A percentile compares a stretch with the other conserved stretches of the same genome.
Conservation (phyloP, 2,113 vertebrate species). For the Stigmatopora argus region DNA sequence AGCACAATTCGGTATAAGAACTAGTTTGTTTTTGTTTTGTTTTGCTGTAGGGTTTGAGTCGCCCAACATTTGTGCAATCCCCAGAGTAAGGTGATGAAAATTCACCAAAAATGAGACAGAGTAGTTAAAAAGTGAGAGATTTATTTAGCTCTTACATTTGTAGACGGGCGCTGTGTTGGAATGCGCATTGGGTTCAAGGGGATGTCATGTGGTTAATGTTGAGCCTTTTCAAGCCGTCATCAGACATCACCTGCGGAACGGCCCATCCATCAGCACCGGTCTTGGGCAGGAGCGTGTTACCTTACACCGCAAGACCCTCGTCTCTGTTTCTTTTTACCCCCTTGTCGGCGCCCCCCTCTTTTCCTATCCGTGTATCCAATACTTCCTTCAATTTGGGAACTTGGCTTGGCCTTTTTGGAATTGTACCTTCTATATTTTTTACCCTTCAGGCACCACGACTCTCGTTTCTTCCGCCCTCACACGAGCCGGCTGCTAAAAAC, state of each 20-base stretch:
- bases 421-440: slow-evolving; percentile 19
- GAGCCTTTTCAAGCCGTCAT: slow-evolving; percentile 7
- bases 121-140: not conserved
- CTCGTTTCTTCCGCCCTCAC: slow-evolving; percentile 35
- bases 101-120: not conserved
- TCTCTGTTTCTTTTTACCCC: slow-evolving; percentile 15
- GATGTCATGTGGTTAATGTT: slow-evolving; percentile 21
- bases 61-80: not conserved
- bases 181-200: not conserved
- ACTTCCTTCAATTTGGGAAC: slow-evolving; percentile 20
- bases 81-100: not conserved
- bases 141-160: not conserved
- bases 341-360: slow-evolving; percentile 5
- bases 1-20: no score
- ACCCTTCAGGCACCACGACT: slow-evolving; percentile 36
- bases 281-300: slow-evolving; percentile 44
- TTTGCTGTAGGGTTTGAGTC: not conserved
- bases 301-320: slow-evolving; percentile 36
- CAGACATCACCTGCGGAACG: slow-evolving; percentile 30
- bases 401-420: not conserved
- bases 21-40: not conserved
- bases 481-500: slow-evolving; percentile 54
- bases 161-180: not conserved
- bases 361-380: slow-evolving; percentile 13
- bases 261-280: slow-evolving; percentile 48